These are phyloP conservation scores for Perdita meconis DNA, from an alignment of 2,888 invertebrate species.

Conservation along the genomic window DNA sequence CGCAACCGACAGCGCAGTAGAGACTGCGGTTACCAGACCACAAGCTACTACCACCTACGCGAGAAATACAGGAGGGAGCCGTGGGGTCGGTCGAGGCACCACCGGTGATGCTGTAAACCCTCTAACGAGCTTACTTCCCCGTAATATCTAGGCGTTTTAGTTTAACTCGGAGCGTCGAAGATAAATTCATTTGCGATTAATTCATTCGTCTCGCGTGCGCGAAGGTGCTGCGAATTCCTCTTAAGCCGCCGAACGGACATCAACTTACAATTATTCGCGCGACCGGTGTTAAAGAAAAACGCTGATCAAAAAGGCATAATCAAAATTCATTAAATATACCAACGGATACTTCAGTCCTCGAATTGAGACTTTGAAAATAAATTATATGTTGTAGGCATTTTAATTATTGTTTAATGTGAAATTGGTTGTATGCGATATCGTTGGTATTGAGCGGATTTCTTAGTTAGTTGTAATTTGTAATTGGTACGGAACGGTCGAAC, in stretches of 20 bases:
- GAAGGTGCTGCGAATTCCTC: constrained; percentile 63
- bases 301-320: no score
- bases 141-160: constrained; percentile 81
- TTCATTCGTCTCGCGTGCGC: constrained; percentile 68
- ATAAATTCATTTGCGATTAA: constrained; percentile 81
- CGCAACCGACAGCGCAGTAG: constrained; percentile 79
- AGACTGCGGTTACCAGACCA: constrained; percentile 82
- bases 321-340: no score
- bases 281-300: no score
- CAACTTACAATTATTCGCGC: no score
- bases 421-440: no score
- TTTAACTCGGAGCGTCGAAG: constrained; percentile 76
- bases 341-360: no score
- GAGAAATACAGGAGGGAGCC: constrained; percentile 63
- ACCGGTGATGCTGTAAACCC: constrained; percentile 77
- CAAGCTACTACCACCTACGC: constrained; percentile 80
- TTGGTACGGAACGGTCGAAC: no score
- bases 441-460: no score
- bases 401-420: no score
- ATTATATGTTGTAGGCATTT: no score
- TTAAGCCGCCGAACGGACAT: constrained; percentile 27
- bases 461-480: no score
- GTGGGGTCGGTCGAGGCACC: constrained; percentile 53
- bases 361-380: no score
- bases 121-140: constrained; percentile 83